phyloP scores from a whole-genome alignment of 2,113 vertebrate species.

The Trachemys scripta region DNA sequence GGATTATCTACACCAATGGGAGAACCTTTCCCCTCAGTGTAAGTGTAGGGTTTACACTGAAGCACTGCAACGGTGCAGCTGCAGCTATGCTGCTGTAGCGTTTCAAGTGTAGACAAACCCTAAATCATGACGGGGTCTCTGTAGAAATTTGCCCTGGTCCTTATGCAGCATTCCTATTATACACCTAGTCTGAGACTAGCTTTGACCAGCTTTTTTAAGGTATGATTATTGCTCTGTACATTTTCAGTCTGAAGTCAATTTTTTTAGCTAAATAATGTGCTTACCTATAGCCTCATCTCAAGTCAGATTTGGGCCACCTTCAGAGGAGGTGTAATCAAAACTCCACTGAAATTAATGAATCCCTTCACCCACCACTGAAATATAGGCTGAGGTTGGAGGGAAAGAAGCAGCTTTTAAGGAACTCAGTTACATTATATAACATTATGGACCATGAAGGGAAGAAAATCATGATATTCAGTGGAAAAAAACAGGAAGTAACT shows the following conservation, averaged over 20 bases:
- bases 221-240: not conserved
- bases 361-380: not conserved
- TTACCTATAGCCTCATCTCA: not conserved
- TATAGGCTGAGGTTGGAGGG: not conserved
- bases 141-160: slow-evolving; percentile 15
- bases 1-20: not conserved
- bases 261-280: not conserved
- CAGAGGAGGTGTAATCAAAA: not conserved
- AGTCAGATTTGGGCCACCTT: not conserved
- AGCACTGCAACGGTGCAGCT: not conserved
- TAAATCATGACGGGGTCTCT: not conserved
- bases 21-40: not conserved
- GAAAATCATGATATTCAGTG: not conserved
- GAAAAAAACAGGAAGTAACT: not conserved
- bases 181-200: not conserved
- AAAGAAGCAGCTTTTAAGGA: slow-evolving; percentile 1
- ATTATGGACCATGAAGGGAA: not conserved
- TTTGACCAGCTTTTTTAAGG: not conserved
- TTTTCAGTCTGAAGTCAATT: slow-evolving; percentile 4
- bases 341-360: not conserved
- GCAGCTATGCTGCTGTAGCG: not conserved
- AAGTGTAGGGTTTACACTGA: not conserved
- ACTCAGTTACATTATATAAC: not conserved
- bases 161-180: not conserved
- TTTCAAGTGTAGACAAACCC: not conserved